phyloP scores from a whole-genome alignment of 2,797 vertebrate species.

The Sebastes itinus region DNA sequence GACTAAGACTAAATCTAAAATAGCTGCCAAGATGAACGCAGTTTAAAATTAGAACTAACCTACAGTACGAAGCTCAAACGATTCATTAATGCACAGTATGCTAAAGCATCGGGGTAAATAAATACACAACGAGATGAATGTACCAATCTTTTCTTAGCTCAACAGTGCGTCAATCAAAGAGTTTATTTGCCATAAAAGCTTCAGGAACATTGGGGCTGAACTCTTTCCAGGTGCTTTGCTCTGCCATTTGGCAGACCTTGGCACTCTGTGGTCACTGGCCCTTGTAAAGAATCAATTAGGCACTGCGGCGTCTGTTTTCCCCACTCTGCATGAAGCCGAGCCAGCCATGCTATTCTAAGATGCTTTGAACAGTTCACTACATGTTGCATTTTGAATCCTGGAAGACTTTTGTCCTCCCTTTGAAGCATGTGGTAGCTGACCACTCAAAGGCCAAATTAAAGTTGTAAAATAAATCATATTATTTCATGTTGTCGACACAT shows the following conservation, averaged over 20 bases:
- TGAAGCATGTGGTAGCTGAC: background rate
- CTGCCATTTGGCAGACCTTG: slow-evolving; percentile 49
- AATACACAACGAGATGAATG: background rate
- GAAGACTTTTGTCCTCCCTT: background rate
- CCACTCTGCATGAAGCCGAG: slow-evolving; percentile 35
- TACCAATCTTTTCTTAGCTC: slow-evolving; percentile 4
- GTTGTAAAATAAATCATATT: background rate
- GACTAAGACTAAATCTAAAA: no score
- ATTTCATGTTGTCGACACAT: background rate
- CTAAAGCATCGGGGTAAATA: background rate
- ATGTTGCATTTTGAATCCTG: slow-evolving; percentile 20
- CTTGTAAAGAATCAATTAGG: slow-evolving; percentile 43
- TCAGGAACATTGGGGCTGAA: slow-evolving; percentile 18
- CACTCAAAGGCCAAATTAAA: background rate
- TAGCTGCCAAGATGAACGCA: no score
- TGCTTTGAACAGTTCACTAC: slow-evolving; percentile 26
- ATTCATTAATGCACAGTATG: slow-evolving; percentile 9
- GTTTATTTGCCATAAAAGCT: slow-evolving; percentile 30
- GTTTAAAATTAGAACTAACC: background rate
- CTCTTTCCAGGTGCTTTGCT: slow-evolving; percentile 17
- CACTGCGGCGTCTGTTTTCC: slow-evolving; percentile 29
- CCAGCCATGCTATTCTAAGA: slow-evolving; percentile 39
- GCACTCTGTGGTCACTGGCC: slow-evolving; percentile 38
- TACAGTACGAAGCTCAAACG: background rate
- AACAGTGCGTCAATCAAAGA: slow-evolving; percentile 3